These are phyloP conservation scores for Cotesia congregata DNA, from an alignment of 2,888 invertebrate genomes.

Conservation along the genomic window DNA sequence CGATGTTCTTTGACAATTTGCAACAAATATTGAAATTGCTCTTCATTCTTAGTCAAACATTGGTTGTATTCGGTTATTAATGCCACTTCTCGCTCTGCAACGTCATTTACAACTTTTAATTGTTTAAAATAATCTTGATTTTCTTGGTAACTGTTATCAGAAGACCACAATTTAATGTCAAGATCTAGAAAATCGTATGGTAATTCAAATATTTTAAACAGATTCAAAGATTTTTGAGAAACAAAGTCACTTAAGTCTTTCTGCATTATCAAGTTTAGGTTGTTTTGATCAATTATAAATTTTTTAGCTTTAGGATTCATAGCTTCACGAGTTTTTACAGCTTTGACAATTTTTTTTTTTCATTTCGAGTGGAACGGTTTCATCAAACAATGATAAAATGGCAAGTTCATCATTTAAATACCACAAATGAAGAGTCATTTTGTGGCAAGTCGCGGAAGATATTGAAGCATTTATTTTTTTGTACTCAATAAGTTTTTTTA, in stretches of 20 bases:
- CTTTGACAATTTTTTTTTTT: conserved; percentile 33
- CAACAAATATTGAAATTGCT: too few relatives aligned
- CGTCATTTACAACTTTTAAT: conserved; percentile 10
- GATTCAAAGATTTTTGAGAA: conserved; percentile 23
- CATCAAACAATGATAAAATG: conserved; percentile 31
- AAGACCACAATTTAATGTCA: not conserved
- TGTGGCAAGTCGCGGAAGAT: conserved; percentile 18
- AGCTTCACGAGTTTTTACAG: conserved; percentile 28
- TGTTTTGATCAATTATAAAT: conserved; percentile 25
- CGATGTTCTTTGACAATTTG: conserved; percentile 14
- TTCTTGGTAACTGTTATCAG: conserved; percentile 23
- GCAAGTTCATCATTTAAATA: conserved; percentile 11
- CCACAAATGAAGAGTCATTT: conserved; percentile 14
- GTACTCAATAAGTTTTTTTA: conserved; percentile 25
- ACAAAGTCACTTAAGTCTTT: conserved; percentile 8
- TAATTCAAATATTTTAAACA: conserved; percentile 15
- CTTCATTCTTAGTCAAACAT: too few relatives aligned
- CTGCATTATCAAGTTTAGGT: conserved; percentile 28
- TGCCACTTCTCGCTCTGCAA: too few relatives aligned
- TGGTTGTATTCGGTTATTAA: too few relatives aligned
- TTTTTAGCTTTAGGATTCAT: conserved; percentile 16
- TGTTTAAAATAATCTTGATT: conserved; percentile 22
- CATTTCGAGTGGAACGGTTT: conserved; percentile 19
- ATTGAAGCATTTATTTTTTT: conserved; percentile 25
- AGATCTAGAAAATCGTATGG: conserved; percentile 12